Conservation (phyloP, 2,888 invertebrate genomes). For the Lomographa bimaculata region DNA sequence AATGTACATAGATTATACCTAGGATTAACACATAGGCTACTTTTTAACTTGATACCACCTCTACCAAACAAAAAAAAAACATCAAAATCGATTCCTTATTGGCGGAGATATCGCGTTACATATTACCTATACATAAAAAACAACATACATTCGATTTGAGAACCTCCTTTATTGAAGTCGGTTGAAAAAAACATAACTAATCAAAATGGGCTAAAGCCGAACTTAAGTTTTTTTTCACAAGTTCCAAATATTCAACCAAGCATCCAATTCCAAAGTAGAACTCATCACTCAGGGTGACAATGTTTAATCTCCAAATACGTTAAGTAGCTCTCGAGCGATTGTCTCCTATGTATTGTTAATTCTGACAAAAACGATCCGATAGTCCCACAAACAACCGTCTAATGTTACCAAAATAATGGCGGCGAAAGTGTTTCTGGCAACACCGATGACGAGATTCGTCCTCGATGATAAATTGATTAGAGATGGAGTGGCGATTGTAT, state of each 20-base stretch:
- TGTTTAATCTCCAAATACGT: conserved; percentile 32
- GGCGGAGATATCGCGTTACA: no score
- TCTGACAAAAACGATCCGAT: conserved; percentile 15
- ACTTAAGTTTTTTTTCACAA: no score
- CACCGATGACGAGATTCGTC: conserved; percentile 47
- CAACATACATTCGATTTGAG: no score
- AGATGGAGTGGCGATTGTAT: conserved; percentile 17
- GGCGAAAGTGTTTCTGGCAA: conserved; percentile 58
- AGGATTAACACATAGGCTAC: no score
- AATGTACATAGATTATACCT: no score
- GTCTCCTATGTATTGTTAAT: conserved; percentile 31
- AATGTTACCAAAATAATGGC: conserved; percentile 59
- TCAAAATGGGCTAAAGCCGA: no score
- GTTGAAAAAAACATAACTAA: no score
- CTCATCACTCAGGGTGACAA: conserved; percentile 26
- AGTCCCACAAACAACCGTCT: conserved; percentile 44
- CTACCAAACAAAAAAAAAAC: no score
- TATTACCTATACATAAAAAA: no score
- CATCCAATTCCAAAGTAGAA: conserved; percentile 14
- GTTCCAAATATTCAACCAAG: conserved; percentile 25
- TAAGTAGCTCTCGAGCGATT: conserved; percentile 29
- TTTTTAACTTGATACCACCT: no score
- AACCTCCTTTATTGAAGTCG: no score
- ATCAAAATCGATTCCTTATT: no score
- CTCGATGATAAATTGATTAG: conserved; percentile 19